Percentiles rank a stretch among this genome's conserved stretches.
These are phyloP conservation scores for Baccha elongata DNA, from an alignment of 2,888 invertebrate species.

Conservation along the genomic window DNA sequence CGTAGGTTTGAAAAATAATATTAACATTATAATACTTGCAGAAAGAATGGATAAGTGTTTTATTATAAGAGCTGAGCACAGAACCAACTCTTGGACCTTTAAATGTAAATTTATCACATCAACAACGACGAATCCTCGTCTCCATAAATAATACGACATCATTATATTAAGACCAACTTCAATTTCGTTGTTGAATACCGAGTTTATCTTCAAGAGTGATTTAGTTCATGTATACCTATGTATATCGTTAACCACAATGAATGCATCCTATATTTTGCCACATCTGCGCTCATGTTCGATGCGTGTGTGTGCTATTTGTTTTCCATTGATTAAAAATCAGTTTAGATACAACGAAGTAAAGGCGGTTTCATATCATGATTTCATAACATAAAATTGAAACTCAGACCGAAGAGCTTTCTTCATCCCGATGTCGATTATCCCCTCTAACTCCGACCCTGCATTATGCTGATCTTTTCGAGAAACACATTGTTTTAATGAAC, in stretches of 20 bases:
- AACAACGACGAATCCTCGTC: slow-evolving; percentile 50
- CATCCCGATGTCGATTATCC: background rate
- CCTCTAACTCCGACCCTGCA: background rate
- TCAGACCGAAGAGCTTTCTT: slow-evolving; percentile 22
- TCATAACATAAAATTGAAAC: slow-evolving; percentile 62
- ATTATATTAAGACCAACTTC: slow-evolving; percentile 76
- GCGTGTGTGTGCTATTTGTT: slow-evolving; percentile 57
- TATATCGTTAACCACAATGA: slow-evolving; percentile 49
- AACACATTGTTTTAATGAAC: slow-evolving; percentile 70
- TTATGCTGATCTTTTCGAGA: slow-evolving; percentile 44
- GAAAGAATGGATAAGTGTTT: slow-evolving; percentile 35
- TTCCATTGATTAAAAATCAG: slow-evolving; percentile 66
- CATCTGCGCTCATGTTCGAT: slow-evolving; percentile 35
- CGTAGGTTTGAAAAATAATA: too few relatives aligned
- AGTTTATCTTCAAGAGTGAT: slow-evolving; percentile 54
- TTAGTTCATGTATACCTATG: slow-evolving; percentile 50
- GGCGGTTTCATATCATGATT: slow-evolving; percentile 44
- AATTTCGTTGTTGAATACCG: slow-evolving; percentile 32
- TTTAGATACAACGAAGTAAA: slow-evolving; percentile 47
- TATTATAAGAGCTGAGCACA: slow-evolving; percentile 6
- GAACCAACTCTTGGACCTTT: slow-evolving; percentile 17
- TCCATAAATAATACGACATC: slow-evolving; percentile 81
- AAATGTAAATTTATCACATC: slow-evolving; percentile 59
- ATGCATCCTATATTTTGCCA: slow-evolving; percentile 7
- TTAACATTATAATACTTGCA: slow-evolving; percentile 51